Evolutionary conservation across 2,888 invertebrate genomes (phyloP).

Genomic region (Tetragonisca angustula): DNA sequence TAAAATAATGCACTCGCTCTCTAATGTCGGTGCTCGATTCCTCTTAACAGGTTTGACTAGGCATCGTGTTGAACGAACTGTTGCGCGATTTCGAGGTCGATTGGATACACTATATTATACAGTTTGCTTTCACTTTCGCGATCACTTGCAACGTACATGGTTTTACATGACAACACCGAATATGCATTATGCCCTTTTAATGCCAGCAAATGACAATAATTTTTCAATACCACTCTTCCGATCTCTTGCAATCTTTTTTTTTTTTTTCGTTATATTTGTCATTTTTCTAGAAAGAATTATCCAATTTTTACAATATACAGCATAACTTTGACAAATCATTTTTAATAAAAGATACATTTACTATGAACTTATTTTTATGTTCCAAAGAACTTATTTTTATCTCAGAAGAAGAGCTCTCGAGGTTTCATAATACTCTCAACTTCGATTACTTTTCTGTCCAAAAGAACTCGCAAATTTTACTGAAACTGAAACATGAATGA

Average conservation of each 20-base stretch:
- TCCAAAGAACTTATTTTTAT: no score
- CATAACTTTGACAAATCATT: not conserved
- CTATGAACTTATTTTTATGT: not conserved
- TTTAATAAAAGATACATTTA: not conserved
- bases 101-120: conserved; percentile 56
- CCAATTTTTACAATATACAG: not conserved
- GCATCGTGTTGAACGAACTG: conserved; percentile 14
- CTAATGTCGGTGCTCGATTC: conserved; percentile 26
- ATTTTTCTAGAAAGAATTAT: not conserved
- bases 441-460: not conserved
- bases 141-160: conserved; percentile 52
- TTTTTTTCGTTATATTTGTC: not conserved
- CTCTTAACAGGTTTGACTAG: conserved; percentile 21
- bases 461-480: not conserved
- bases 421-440: no score
- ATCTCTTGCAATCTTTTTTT: not conserved
- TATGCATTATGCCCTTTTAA: conserved; percentile 16
- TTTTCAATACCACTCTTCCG: conserved; percentile 8
- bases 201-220: conserved; percentile 1
- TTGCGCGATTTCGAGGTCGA: conserved; percentile 72
- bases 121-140: conserved; percentile 68
- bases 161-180: conserved; percentile 37
- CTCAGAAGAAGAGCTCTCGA: not conserved
- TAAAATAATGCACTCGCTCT: conserved; percentile 50
- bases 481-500: not conserved